phyloP scores from a whole-genome alignment of 1,140 invertebrate genomes.

The Ostrea denselamellosa region DNA sequence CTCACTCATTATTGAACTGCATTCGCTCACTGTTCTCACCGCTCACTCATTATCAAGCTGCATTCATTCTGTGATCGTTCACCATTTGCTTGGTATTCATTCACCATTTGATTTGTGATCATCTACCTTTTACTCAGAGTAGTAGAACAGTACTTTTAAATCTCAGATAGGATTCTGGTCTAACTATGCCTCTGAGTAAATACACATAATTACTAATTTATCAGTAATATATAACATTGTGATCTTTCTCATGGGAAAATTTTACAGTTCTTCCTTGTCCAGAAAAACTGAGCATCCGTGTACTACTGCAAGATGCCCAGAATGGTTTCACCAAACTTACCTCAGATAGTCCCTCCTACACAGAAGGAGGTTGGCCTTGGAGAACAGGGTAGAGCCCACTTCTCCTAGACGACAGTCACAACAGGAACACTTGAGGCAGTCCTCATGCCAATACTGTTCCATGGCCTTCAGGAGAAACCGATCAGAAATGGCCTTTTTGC shows the following conservation, averaged over 20 bases:
- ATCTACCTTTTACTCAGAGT: no score
- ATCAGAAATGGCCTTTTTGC: slow-evolving; percentile 80
- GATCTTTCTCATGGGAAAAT: not conserved
- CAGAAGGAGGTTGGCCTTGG: slow-evolving; percentile 94
- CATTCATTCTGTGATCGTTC: no score
- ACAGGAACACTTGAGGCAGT: slow-evolving; percentile 95
- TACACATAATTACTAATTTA: not conserved
- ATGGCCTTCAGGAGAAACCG: slow-evolving; percentile 81
- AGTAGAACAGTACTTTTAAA: no score
- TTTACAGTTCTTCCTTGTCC: not conserved
- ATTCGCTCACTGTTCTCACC: no score
- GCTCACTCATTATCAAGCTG: no score
- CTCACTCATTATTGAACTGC: no score
- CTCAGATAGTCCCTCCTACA: slow-evolving; percentile 96
- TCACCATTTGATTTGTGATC: no score
- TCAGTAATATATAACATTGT: not conserved
- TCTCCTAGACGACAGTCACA: slow-evolving; percentile 95
- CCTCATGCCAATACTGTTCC: slow-evolving; percentile 96
- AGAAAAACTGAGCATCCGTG: not conserved
- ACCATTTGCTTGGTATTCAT: no score
- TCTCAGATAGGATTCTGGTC: not conserved
- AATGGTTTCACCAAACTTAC: slow-evolving; percentile 78
- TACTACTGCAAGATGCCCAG: not conserved
- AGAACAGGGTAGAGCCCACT: slow-evolving; percentile 94
- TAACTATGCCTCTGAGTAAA: not conserved